Conservation (phyloP, 2,113 vertebrate genomes). For the Forbesichthys papilliferus region DNA sequence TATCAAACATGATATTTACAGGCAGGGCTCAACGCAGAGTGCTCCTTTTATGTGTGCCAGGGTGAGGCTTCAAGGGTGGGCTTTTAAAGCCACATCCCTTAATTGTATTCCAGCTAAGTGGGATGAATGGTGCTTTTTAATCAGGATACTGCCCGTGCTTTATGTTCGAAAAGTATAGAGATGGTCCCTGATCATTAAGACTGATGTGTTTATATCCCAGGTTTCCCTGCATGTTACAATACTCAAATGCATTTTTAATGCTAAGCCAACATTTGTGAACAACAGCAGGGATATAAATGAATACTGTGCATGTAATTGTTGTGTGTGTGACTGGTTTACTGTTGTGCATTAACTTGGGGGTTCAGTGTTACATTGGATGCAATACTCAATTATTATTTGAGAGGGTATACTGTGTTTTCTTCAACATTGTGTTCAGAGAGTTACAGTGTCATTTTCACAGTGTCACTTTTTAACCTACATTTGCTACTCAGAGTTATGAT, state of each 20-base stretch:
- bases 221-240: conserved; percentile 31
- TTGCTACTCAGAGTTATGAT: conserved; percentile 55
- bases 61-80: conserved; percentile 66
- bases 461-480: conserved; percentile 26
- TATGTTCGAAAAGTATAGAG: conserved; percentile 65
- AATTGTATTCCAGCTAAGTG: conserved; percentile 76
- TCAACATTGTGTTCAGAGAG: conserved; percentile 6
- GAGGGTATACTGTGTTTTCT: conserved; percentile 5
- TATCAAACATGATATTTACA: conserved; percentile 80
- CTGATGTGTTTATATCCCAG: conserved; percentile 61
- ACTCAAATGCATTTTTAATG: background rate
- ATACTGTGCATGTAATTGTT: background rate
- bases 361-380: conserved; percentile 4
- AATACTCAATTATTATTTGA: conserved; percentile 3
- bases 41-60: conserved; percentile 75
- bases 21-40: conserved; percentile 74
- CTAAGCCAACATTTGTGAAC: conserved; percentile 53
- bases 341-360: background rate
- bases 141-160: conserved; percentile 68
- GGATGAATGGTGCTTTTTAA: conserved; percentile 77
- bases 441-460: conserved; percentile 27
- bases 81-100: conserved; percentile 75
- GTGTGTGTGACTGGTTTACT: background rate
- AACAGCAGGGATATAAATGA: conserved; percentile 11
- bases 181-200: conserved; percentile 62